Evolutionary conservation across 2,797 vertebrate species (phyloP), one percentile per base, ranked within the genome.

Genomic region (Propithecus deckenii): DNA sequence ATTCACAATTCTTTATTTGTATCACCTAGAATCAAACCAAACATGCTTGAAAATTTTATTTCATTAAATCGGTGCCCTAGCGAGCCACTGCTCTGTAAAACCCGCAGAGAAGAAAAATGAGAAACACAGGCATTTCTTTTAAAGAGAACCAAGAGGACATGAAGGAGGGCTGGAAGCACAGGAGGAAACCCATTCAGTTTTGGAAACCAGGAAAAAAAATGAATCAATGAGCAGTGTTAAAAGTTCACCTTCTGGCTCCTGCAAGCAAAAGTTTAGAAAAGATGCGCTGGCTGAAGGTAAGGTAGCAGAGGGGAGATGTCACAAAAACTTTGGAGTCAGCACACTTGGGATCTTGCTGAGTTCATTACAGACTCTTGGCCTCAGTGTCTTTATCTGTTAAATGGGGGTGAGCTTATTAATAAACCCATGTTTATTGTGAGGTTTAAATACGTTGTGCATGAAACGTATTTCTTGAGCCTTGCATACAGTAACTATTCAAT

Each of bases 51-150:
- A 97, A 88, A 13, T 93, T 80, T 94, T 67, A 88, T 92, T 97
- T 98, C 94, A 96, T 96, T 96, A 97, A 95, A 95, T 75, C 0
- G 95, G 69, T 96, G 89, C 95, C 95, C 96, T 28, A 93, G 95
- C 88, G 95, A 96, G 89, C 76, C 25, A 30, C 61, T 61, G 93
- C 91, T 94, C 86, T 96, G n/a, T 81, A 63, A 78, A 84, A 55
- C 32, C 65, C 59, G 20, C 0, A 41, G 72, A 61, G 85, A 79
- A 91, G 89, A 74, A 69, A 61, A 79, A 92, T 4, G 72, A 74
- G 94, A 94, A 81, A 81, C 7, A 23, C 20, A 8, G 85, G 63
- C 25, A 5, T 63, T 61, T 94, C 93, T 94, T 95, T 94, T 79
- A 76, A 91, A 89, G 71, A 38, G 79, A 75, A 81, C 86, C 43